These are phyloP conservation scores for Microtus richardsoni DNA, from an alignment of 2,113 vertebrate species.

Conservation along the genomic window DNA sequence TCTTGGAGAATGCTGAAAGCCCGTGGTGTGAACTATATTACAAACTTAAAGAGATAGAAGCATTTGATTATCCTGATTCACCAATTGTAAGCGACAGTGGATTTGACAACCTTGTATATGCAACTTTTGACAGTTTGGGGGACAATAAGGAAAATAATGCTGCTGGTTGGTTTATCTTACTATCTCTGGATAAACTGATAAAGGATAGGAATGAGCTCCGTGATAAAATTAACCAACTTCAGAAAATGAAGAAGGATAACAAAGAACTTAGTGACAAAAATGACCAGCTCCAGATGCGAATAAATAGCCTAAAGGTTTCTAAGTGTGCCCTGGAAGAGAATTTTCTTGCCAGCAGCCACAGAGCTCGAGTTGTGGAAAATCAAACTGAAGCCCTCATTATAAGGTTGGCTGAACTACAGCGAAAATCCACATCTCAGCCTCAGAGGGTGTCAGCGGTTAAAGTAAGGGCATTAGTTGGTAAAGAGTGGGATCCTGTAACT, in stretches of 20 bases:
- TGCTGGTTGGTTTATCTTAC: not conserved
- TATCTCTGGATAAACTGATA: not conserved
- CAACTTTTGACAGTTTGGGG: not conserved
- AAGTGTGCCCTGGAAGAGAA: not conserved
- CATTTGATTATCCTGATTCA: not conserved
- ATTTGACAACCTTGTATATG: not conserved
- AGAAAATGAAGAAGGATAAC: not conserved
- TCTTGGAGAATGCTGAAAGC: not conserved
- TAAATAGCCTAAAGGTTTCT: not conserved
- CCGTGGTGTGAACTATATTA: not conserved
- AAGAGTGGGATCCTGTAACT: not conserved
- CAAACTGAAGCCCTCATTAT: not conserved
- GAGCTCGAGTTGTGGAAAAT: not conserved
- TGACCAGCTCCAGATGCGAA: not conserved
- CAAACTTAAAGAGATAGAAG: not conserved
- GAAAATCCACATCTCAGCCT: not conserved
- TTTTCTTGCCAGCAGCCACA: not conserved
- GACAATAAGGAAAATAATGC: not conserved
- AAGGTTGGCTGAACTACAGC: not conserved
- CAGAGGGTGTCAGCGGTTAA: not conserved
- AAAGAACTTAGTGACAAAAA: not conserved
- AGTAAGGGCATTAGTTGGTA: not conserved
- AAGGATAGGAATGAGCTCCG: conserved; percentile 2
- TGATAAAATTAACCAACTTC: not conserved
- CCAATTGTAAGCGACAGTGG: not conserved